A percentile compares a stretch with the other conserved stretches of the same genome.
Evolutionary conservation across 1,140 invertebrate species (phyloP).

Genomic region (Drosophila parvula): DNA sequence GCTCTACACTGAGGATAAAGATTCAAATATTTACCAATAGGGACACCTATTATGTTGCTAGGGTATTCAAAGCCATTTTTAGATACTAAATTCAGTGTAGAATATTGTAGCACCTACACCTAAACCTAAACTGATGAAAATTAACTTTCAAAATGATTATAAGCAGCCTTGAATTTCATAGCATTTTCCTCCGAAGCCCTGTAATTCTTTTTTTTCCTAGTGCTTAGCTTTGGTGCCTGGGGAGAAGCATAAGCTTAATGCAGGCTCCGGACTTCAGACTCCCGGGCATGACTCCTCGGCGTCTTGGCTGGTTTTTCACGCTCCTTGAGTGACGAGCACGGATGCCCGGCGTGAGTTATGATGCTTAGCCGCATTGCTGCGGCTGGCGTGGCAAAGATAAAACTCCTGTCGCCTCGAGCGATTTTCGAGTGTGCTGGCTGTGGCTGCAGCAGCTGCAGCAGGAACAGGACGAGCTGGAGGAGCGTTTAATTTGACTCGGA

Average conservation of each 20-base stretch:
- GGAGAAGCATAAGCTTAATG: slow-evolving; percentile 65
- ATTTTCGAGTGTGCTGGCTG: slow-evolving; percentile 43
- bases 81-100: too few species aligned
- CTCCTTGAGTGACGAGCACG: slow-evolving; percentile 67
- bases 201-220: slow-evolving; percentile 4
- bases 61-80: too few species aligned
- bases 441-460: not conserved
- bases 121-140: too few species aligned
- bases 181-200: not conserved
- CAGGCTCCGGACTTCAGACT: slow-evolving; percentile 35
- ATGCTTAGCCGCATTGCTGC: slow-evolving; percentile 71
- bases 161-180: not conserved
- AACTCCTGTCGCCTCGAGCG: slow-evolving; percentile 51
- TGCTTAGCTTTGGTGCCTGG: slow-evolving; percentile 27
- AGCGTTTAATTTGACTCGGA: slow-evolving; percentile 68
- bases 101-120: too few species aligned
- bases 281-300: slow-evolving; percentile 45
- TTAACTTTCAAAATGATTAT: too few species aligned
- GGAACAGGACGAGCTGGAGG: slow-evolving; percentile 18
- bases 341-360: slow-evolving; percentile 69
- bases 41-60: too few species aligned
- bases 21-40: not conserved
- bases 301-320: slow-evolving; percentile 75
- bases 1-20: not conserved
- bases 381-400: slow-evolving; percentile 59